Evolutionary conservation across 2,113 vertebrate genomes (phyloP).

Genomic region (Notechis scutatus): DNA sequence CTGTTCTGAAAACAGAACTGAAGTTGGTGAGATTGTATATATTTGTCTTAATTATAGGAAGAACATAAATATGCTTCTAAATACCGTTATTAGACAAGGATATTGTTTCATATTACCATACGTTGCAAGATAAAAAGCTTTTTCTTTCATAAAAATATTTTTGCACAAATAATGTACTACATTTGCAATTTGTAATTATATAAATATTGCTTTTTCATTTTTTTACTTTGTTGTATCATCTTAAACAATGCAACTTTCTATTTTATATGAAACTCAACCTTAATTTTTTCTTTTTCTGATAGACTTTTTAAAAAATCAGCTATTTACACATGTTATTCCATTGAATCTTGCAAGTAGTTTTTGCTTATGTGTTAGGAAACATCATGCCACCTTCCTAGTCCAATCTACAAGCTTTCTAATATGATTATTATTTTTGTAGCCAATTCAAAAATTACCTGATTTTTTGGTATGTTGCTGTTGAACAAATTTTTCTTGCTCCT

Average conservation of each 20-base stretch:
- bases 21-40: neutral
- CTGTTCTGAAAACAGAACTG: neutral
- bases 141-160: neutral
- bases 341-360: neutral
- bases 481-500: constrained; percentile 97
- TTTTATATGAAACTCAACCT: neutral
- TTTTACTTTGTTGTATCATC: neutral
- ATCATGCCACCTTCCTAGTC: neutral
- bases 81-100: neutral
- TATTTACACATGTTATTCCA: neutral
- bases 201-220: neutral
- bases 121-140: neutral
- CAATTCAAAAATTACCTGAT: constrained; percentile 75
- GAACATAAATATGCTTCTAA: neutral
- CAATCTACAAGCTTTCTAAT: neutral
- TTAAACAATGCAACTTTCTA: neutral
- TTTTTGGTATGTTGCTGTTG: constrained; percentile 91
- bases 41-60: neutral
- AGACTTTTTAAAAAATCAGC: neutral
- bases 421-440: neutral
- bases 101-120: neutral
- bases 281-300: neutral
- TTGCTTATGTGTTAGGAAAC: neutral
- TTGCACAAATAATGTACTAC: neutral
- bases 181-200: neutral